These are phyloP conservation scores for Gadopsis marmoratus DNA, from an alignment of 2,797 vertebrate species.

Conservation along the genomic window DNA sequence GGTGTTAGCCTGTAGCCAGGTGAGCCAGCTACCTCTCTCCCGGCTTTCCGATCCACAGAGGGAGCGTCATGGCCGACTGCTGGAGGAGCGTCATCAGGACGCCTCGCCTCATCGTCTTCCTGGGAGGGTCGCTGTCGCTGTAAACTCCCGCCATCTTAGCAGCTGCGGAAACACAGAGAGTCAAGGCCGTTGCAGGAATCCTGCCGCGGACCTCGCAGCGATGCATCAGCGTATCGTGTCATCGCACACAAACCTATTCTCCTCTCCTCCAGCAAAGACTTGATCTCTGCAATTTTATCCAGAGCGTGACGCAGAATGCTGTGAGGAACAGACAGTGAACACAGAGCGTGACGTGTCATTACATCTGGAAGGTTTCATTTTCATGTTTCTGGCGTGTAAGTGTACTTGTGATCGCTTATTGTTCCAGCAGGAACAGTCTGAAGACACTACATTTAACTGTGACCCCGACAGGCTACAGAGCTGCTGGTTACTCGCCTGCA, in stretches of 20 bases:
- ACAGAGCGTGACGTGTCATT: neutral
- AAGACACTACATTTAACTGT: neutral
- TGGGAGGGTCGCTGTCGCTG: constrained; percentile 91
- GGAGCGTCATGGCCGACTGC: constrained; percentile 95
- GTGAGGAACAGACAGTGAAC: neutral
- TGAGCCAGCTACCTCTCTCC: constrained; percentile 83
- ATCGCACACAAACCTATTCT: constrained; percentile 87
- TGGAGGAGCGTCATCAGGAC: constrained; percentile 95
- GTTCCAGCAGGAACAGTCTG: neutral
- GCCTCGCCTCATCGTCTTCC: constrained; percentile 94
- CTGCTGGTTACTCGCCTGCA: constrained; percentile 85
- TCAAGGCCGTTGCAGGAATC: neutral
- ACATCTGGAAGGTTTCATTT: too few relatives aligned
- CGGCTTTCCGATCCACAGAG: constrained; percentile 95
- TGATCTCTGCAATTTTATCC: constrained; percentile 95
- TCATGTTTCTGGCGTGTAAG: too few relatives aligned
- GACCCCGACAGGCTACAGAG: too few relatives aligned
- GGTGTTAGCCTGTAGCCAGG: too few relatives aligned
- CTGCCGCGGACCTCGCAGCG: neutral
- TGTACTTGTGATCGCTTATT: neutral
- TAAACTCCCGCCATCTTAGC: constrained; percentile 93
- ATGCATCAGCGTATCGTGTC: neutral
- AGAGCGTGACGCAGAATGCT: constrained; percentile 92
- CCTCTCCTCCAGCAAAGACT: constrained; percentile 92
- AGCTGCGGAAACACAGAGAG: constrained; percentile 74